Base-by-base conservation (phyloP, 2,797 vertebrate genomes). In the Sternotherus odoratus region DNA sequence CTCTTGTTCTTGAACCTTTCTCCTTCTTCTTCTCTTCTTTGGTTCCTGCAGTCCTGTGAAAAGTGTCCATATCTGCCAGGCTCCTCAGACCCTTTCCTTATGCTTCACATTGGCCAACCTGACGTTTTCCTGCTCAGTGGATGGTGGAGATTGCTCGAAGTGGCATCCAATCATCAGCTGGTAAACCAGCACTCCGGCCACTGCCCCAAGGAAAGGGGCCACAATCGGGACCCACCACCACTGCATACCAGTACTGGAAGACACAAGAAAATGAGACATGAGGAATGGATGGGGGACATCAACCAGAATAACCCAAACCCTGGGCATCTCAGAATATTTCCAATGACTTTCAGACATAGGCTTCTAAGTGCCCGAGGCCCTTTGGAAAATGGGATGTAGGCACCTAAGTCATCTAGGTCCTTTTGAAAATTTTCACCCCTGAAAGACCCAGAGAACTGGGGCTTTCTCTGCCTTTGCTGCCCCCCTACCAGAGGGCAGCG, bases 91-190 rank as follows among this genome's bases (percentile, higher is more conserved):
- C 86, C 97, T 97, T 17, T 98, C 98, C 91, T 98, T 98, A 90
- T 98, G 96, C 88, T 98, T 97, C 90, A 99, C 82, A 0, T 98
- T 98, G 63, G 99, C 98, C 89, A 99, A 97, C 95, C 98, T 98
- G 90, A 99, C 98, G 2, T 97, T 98, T 93, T 99, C 98, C 24
- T 98, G 98, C 49, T 98, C 97, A 0, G 15, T 96, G 79, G 98
- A 98, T 10, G 98, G 98, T 1, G 88, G 97, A 72, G 98, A 98
- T n/a, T 98, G 98, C 92, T 99, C 99, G 66, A 98, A 92, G 0
- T 99, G 99, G 93, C 98, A 99, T 33, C 99, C 99, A 0, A 99
- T 99, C 98, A 99, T 99, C 91, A 99, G 12, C 97, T 99, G 99
- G 96, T 99, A 99, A 91, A 99, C 98, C 0, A 99, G 46, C 85